These are phyloP conservation scores for Dilophus febrilis DNA, from an alignment of 2,888 invertebrate species.

Conservation along the genomic window DNA sequence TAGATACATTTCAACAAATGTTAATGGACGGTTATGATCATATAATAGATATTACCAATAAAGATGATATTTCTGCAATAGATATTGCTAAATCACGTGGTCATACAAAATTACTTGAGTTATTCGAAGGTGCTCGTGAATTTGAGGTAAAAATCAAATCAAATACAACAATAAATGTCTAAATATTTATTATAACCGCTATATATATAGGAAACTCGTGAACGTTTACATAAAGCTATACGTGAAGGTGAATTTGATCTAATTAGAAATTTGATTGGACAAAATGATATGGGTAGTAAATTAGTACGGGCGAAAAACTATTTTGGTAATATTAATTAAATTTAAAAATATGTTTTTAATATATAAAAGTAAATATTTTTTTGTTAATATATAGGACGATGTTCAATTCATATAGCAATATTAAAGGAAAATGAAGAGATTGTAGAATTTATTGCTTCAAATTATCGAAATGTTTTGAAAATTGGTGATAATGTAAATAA, in stretches of 20 bases:
- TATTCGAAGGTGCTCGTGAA: constrained; percentile 52
- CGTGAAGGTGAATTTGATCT: constrained; percentile 42
- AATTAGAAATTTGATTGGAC: constrained; percentile 37
- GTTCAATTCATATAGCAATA: constrained; percentile 73
- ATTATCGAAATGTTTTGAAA: constrained; percentile 53
- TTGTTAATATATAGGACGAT: constrained; percentile 35
- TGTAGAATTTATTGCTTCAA: constrained; percentile 55
- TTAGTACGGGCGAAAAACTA: constrained; percentile 27
- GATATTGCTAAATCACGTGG: constrained; percentile 52
- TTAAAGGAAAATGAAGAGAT: constrained; percentile 67
- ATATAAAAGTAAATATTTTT: neutral
- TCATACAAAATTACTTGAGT: constrained; percentile 45
- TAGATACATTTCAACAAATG: constrained; percentile 38
- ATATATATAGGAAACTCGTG: constrained; percentile 47
- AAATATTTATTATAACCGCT: neutral
- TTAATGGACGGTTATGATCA: constrained; percentile 75
- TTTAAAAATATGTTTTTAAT: neutral
- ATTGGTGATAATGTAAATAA: constrained; percentile 69
- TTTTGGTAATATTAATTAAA: constrained; percentile 19
- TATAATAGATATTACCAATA: constrained; percentile 61
- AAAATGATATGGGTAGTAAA: constrained; percentile 21
- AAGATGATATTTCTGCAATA: constrained; percentile 46
- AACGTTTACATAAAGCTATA: constrained; percentile 58
- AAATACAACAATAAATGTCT: neutral
- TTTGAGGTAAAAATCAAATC: constrained; percentile 46